These are phyloP conservation scores for Microtus richardsoni DNA, from an alignment of 2,113 vertebrate species.

Conservation along the genomic window DNA sequence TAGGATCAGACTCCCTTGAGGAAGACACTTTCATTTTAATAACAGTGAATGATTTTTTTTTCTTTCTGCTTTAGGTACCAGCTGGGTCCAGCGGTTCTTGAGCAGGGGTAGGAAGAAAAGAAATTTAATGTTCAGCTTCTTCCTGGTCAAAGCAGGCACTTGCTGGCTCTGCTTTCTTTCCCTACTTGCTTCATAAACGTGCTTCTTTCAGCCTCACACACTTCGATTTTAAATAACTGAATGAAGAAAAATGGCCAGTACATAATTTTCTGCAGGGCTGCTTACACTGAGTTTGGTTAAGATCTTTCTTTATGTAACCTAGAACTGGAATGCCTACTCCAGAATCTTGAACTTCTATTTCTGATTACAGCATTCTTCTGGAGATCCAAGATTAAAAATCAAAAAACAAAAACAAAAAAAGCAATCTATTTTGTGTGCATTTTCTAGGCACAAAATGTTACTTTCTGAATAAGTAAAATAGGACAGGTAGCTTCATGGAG, in stretches of 20 bases:
- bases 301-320: background rate
- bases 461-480: conserved; percentile 28
- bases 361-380: conserved; percentile 18
- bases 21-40: background rate
- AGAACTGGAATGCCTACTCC: background rate
- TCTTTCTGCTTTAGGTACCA: background rate
- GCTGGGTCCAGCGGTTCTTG: background rate
- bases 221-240: background rate
- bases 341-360: conserved; percentile 39
- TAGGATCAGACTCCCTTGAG: background rate
- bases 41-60: background rate
- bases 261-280: background rate
- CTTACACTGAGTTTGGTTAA: conserved; percentile 6
- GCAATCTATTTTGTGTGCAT: background rate
- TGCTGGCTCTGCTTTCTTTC: background rate
- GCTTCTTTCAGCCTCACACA: background rate
- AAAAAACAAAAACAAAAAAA: background rate
- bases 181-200: background rate
- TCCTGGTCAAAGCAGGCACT: background rate
- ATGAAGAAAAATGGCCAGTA: conserved; percentile 4
- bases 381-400: background rate
- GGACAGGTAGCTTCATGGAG: background rate
- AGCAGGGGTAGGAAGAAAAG: background rate
- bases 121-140: background rate
- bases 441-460: conserved; percentile 49